Conservation (phyloP, 2,888 invertebrate species). For the Pollenia angustigena region DNA sequence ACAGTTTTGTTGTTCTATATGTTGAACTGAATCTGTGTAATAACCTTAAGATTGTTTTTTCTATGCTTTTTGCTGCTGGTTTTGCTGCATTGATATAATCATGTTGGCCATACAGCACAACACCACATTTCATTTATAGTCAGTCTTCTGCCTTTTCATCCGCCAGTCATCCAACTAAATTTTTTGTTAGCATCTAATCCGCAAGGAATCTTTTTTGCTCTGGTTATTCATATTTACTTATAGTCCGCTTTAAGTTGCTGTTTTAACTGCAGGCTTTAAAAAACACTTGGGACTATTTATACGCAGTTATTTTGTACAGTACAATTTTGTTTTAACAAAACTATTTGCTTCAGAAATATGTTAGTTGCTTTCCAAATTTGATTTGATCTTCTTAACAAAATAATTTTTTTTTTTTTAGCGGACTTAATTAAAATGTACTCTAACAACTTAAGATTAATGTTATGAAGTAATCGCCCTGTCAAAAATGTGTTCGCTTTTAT, state of each 20-base stretch:
- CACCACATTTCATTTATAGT: slow-evolving; percentile 50
- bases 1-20: slow-evolving; percentile 37
- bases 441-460: neutral
- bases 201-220: slow-evolving; percentile 55
- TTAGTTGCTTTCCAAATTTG: no score
- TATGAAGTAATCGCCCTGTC: neutral
- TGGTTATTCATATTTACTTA: slow-evolving; percentile 59
- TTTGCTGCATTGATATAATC: slow-evolving; percentile 53
- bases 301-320: neutral
- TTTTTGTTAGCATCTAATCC: slow-evolving; percentile 64
- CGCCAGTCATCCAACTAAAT: slow-evolving; percentile 22
- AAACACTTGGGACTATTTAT: neutral
- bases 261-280: slow-evolving; percentile 8
- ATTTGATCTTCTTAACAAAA: no score
- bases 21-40: slow-evolving; percentile 43
- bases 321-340: neutral
- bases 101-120: slow-evolving; percentile 45
- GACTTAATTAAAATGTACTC: neutral
- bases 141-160: slow-evolving; percentile 47
- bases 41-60: slow-evolving; percentile 54
- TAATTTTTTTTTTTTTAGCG: no score
- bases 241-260: slow-evolving; percentile 45
- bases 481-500: slow-evolving; percentile 9
- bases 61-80: neutral
- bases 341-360: no score